Evolutionary conservation across 2,888 invertebrate species (phyloP).

Genomic region (Drosophila acutilabella): DNA sequence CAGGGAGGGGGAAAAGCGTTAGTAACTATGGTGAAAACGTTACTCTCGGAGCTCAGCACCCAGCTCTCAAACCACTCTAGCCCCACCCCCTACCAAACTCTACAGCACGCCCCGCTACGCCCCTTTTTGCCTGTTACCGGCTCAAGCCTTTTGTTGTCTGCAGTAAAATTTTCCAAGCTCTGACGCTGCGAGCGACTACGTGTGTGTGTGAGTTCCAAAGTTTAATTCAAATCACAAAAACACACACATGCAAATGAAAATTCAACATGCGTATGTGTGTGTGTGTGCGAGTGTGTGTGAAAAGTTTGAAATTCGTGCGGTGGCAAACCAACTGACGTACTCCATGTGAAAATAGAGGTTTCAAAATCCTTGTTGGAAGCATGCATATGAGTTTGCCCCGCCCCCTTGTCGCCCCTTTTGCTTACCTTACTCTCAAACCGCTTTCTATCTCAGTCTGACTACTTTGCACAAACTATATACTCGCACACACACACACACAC

Average conservation of each 20-base stretch:
- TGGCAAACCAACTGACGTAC: conserved; percentile 75
- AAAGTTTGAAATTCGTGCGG: conserved; percentile 80
- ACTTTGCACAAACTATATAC: conserved; percentile 25
- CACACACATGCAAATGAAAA: conserved; percentile 58
- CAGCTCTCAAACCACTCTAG: background rate
- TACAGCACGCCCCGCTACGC: background rate
- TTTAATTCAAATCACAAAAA: conserved; percentile 82
- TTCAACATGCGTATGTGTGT: conserved; percentile 22
- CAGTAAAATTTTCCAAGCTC: conserved; percentile 75
- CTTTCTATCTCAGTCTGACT: background rate
- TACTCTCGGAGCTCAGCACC: conserved; percentile 26
- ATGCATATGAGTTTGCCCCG: conserved; percentile 38
- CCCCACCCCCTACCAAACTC: background rate
- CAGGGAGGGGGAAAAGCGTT: conserved; percentile 27
- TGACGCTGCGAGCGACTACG: conserved; percentile 36
- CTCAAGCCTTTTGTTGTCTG: conserved; percentile 79
- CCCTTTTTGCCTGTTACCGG: conserved; percentile 36
- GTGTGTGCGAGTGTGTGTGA: conserved; percentile 58
- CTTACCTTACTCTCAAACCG: background rate
- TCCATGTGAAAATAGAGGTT: conserved; percentile 77
- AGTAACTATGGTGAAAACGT: conserved; percentile 49
- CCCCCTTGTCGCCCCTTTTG: background rate
- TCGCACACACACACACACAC: conserved; percentile 5
- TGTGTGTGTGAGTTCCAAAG: conserved; percentile 61
- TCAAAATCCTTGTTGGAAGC: conserved; percentile 75